Conservation (phyloP, 2,113 vertebrate genomes). For the Zosterops japonicus region DNA sequence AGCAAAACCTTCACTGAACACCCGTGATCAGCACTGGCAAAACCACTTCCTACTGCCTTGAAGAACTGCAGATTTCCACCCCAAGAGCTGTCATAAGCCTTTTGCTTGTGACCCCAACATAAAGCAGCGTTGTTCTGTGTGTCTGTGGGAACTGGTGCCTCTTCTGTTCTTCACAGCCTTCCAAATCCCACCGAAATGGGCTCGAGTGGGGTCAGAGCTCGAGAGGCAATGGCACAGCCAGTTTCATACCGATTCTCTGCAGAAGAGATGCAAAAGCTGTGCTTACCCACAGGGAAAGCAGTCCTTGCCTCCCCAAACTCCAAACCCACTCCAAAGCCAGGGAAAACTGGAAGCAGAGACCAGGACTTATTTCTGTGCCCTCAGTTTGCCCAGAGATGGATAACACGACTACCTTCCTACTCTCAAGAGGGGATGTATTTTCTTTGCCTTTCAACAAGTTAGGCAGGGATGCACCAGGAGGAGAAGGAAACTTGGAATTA, state of each 20-base stretch:
- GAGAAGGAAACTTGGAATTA: not conserved
- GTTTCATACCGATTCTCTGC: accelerated
- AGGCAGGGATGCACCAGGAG: not conserved
- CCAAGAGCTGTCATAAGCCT: not conserved
- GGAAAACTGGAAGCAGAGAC: not conserved
- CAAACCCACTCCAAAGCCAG: not conserved
- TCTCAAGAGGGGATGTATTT: not conserved
- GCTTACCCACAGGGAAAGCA: not conserved
- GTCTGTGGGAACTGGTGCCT: not conserved
- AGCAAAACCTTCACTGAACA: not conserved
- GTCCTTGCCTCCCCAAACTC: too few relatives aligned
- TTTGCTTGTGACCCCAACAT: not conserved
- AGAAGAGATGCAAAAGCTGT: not conserved
- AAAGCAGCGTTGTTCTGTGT: accelerated
- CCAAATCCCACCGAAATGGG: accelerated
- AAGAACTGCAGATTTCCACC: not conserved
- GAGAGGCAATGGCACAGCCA: accelerated
- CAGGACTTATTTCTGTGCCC: not conserved
- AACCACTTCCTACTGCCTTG: not conserved
- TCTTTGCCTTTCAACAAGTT: not conserved
- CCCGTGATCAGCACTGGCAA: not conserved
- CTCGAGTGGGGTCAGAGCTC: not conserved
- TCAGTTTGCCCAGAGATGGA: not conserved
- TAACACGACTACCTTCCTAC: accelerated
- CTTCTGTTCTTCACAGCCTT: not conserved